Evolutionary conservation across 2,797 vertebrate genomes (phyloP).

Genomic region (Channallabes apus): DNA sequence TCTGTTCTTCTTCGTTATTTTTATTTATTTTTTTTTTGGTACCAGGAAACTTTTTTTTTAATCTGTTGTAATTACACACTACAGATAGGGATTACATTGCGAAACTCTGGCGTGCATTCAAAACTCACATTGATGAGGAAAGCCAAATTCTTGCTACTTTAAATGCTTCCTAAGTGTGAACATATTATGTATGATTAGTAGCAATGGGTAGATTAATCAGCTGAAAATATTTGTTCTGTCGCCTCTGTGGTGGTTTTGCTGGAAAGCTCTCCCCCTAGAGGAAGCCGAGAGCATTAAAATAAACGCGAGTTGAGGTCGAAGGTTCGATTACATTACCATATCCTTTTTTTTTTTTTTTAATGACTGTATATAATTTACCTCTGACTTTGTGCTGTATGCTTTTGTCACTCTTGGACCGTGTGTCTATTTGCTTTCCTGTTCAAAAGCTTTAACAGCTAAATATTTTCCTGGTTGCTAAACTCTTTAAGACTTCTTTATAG

Average conservation of each 20-base stretch:
- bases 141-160: background rate
- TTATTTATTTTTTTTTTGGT: background rate
- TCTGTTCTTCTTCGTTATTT: background rate
- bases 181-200: background rate
- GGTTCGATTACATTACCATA: background rate
- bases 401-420: background rate
- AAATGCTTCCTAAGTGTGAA: background rate
- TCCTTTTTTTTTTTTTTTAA: background rate
- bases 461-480: constrained; percentile 8
- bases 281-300: constrained; percentile 5
- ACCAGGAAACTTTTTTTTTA: background rate
- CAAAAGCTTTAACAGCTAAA: constrained; percentile 12
- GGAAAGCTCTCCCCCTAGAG: constrained; percentile 27
- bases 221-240: background rate
- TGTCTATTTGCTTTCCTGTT: constrained; percentile 5
- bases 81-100: background rate
- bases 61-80: background rate
- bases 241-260: background rate
- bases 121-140: background rate
- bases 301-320: background rate
- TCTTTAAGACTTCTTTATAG: constrained; percentile 30
- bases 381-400: background rate
- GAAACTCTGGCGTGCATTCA: background rate
- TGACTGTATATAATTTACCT: background rate
- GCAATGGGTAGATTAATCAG: background rate